Conservation (phyloP, 2,797 vertebrate species). For the Gadopsis marmoratus region DNA sequence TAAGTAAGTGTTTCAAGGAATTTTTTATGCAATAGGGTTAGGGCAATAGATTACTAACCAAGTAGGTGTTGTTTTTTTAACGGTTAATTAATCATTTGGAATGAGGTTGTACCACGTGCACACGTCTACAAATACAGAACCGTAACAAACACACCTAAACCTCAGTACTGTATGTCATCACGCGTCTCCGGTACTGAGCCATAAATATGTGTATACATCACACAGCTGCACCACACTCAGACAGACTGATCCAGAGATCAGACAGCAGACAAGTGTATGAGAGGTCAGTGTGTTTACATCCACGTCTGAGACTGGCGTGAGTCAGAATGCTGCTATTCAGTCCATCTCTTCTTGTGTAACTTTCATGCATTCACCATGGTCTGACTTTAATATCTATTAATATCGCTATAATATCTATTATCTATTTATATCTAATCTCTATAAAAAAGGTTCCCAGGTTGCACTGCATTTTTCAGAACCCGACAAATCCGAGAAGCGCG, state of each 20-base stretch:
- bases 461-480: not conserved
- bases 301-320: conserved; percentile 31
- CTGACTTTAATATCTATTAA: not conserved
- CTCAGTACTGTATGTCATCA: conserved; percentile 8
- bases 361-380: not conserved
- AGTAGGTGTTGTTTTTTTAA: conserved; percentile 10
- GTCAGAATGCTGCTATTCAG: conserved; percentile 26
- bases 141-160: conserved; percentile 33
- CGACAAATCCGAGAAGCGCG: not conserved
- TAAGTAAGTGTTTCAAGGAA: conserved; percentile 9
- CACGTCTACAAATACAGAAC: not conserved
- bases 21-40: too few relatives aligned
- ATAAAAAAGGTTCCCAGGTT: not conserved
- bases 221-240: conserved; percentile 34
- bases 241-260: conserved; percentile 70
- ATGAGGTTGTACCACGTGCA: conserved; percentile 20
- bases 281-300: conserved; percentile 12
- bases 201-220: conserved; percentile 54
- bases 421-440: too few relatives aligned
- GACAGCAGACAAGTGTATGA: conserved; percentile 42
- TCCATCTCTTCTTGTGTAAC: not conserved
- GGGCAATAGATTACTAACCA: not conserved
- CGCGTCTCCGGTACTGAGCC: not conserved
- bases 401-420: not conserved
- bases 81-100: conserved; percentile 25